A percentile compares a stretch with the other conserved stretches of the same genome.
phyloP scores from a whole-genome alignment of 2,888 invertebrate genomes.

The Frankliniella fusca region DNA sequence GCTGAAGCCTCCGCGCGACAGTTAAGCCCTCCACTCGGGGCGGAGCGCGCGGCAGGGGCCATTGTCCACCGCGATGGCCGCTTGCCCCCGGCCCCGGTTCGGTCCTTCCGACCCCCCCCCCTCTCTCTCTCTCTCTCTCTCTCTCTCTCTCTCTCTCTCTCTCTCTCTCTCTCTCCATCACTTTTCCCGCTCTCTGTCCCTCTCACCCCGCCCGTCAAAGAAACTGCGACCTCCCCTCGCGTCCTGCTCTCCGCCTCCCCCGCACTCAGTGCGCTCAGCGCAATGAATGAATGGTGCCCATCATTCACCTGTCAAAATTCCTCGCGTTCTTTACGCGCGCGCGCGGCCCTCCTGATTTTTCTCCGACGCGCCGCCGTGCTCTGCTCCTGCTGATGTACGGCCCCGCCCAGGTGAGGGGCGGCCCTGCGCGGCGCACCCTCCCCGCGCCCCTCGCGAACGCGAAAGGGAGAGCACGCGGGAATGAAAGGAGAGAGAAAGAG shows the following conservation, averaged over 20 bases:
- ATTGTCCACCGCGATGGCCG: background rate
- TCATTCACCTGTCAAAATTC: conserved; percentile 1
- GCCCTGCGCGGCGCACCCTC: background rate
- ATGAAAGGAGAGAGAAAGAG: background rate
- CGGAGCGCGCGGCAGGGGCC: background rate
- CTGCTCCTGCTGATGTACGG: too few relatives aligned
- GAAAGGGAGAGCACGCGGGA: background rate
- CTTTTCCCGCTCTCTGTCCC: background rate
- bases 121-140: background rate
- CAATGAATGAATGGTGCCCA: background rate
- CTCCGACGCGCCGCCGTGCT: background rate
- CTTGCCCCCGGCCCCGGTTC: background rate
- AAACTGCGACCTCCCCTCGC: background rate
- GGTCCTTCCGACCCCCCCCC: background rate
- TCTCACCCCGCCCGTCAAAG: too few relatives aligned
- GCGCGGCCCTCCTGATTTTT: background rate
- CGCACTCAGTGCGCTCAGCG: background rate
- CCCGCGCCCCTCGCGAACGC: too few relatives aligned
- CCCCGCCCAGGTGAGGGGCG: background rate
- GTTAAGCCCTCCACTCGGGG: background rate
- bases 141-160: background rate
- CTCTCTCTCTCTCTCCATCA: background rate
- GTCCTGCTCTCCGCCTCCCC: background rate
- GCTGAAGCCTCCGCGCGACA: background rate
- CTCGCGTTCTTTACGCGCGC: background rate